Percentiles rank a stretch among this genome's conserved stretches.
Conservation (phyloP, 1,140 invertebrate genomes). For the Drosophila persimilis region DNA sequence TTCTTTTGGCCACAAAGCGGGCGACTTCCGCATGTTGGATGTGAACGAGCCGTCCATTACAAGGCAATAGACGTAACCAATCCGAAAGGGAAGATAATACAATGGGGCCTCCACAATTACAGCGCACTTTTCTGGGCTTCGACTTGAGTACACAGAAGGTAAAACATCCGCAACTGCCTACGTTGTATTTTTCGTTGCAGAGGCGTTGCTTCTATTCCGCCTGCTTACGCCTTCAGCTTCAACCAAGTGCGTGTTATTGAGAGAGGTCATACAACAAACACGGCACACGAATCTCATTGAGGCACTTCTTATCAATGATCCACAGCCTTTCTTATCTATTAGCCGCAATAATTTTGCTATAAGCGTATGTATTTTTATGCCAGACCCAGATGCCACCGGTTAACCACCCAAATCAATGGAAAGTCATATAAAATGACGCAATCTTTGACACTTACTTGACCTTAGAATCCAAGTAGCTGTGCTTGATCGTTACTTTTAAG, state of each 20-base stretch:
- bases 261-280: slow-evolving; percentile 28
- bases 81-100: slow-evolving; percentile 13
- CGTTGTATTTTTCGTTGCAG: slow-evolving; percentile 31
- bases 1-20: neutral
- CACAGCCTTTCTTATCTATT: slow-evolving; percentile 25
- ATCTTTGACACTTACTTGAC: slow-evolving; percentile 50
- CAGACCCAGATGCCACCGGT: slow-evolving; percentile 13
- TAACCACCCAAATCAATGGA: slow-evolving; percentile 38
- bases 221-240: slow-evolving; percentile 21
- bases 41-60: neutral
- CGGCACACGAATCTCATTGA: slow-evolving; percentile 9
- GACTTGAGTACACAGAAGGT: slow-evolving; percentile 94
- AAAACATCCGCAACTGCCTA: slow-evolving; percentile 59
- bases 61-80: slow-evolving; percentile 12
- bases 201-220: slow-evolving; percentile 1
- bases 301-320: slow-evolving; percentile 24
- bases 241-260: slow-evolving; percentile 2
- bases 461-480: slow-evolving; percentile 20
- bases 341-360: slow-evolving; percentile 25
- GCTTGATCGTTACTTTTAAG: slow-evolving; percentile 70
- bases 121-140: slow-evolving; percentile 87
- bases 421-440: slow-evolving; percentile 40
- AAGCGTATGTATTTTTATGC: slow-evolving; percentile 24
- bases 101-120: slow-evolving; percentile 59
- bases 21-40: slow-evolving; percentile 12